Evolutionary conservation across 1,140 invertebrate species (phyloP), one percentile per base, ranked within the genome.

Genomic region (Ptiloglossa arizonensis): DNA sequence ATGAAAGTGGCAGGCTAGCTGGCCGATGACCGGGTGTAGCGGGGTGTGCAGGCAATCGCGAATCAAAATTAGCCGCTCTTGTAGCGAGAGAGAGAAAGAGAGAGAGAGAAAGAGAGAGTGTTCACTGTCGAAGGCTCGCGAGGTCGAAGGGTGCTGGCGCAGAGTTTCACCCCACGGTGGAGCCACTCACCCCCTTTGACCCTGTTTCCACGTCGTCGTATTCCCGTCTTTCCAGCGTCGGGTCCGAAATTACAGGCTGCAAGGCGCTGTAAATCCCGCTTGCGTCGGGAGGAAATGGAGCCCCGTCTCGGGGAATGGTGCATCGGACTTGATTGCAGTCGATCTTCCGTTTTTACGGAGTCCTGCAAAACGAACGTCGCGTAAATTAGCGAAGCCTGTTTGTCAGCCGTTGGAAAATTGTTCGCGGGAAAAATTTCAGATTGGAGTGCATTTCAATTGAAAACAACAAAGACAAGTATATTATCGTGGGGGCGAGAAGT

Each of bases 41-140:
- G 35, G 35, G 35, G 35, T 80, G 81, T 60, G 76, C 64, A 24
- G 19, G 64, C 66, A 80, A 74, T 71, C 79, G 76, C 85, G 86
- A 87, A 87, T 87, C 82, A 85, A 87, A 87, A 86, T 87, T 86
- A 87, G 81, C 72, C 82, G n/a, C 86, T 81, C 81, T 83, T 86
- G 81, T 83, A 77, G 46, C 17, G 29, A 44, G 32, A 38, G 57
- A 19, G 19, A 48, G 24, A 17, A 41, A 48, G 17, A 38, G 17
- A 9, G 35, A 27, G 15, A 44, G 15, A 44, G 44, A 54, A 22
- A 54, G 52, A 32, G 56, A 32, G 27, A 52, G 35, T 6, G 24
- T 56, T 50, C 32, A 50, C 41, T 9, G 57, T 60, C n/a, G 69
- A 62, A 62, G 41, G 29, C 57, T 71, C 69, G 69, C 69, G 54